Percentiles rank a stretch among this genome's conserved stretches.
Conservation (phyloP, 2,888 invertebrate genomes). For the Tyria jacobaeae region DNA sequence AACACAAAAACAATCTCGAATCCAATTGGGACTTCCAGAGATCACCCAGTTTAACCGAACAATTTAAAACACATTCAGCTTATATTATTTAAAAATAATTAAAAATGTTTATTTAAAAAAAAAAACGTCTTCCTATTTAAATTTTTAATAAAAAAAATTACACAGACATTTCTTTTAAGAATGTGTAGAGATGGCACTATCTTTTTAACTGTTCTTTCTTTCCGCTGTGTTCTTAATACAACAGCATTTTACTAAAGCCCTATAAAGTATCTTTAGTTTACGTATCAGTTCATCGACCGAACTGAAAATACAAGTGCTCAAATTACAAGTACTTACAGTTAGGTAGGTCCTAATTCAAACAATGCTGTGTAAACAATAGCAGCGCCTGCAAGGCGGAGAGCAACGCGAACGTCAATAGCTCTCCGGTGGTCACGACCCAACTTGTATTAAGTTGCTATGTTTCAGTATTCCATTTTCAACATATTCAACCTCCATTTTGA, state of each 20-base stretch:
- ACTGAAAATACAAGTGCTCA: slow-evolving; percentile 46
- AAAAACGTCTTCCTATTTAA: no score
- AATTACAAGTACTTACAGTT: slow-evolving; percentile 48
- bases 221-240: no score
- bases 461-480: slow-evolving; percentile 2
- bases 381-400: slow-evolving; percentile 36
- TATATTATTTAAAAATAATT: no score
- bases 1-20: no score
- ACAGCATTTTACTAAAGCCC: background rate
- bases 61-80: no score
- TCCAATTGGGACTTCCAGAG: no score
- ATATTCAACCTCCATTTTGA: background rate
- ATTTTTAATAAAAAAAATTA: no score
- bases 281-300: slow-evolving; percentile 32
- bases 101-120: no score
- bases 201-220: no score
- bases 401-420: slow-evolving; percentile 33
- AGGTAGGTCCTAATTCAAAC: slow-evolving; percentile 52
- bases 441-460: slow-evolving; percentile 9
- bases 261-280: background rate
- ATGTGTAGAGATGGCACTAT: no score
- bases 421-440: slow-evolving; percentile 20
- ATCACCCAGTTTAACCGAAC: no score
- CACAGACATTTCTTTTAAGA: no score
- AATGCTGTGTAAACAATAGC: slow-evolving; percentile 47